Evolutionary conservation across 2,888 invertebrate genomes (phyloP).

Genomic region (Drosophila atroscutellata): DNA sequence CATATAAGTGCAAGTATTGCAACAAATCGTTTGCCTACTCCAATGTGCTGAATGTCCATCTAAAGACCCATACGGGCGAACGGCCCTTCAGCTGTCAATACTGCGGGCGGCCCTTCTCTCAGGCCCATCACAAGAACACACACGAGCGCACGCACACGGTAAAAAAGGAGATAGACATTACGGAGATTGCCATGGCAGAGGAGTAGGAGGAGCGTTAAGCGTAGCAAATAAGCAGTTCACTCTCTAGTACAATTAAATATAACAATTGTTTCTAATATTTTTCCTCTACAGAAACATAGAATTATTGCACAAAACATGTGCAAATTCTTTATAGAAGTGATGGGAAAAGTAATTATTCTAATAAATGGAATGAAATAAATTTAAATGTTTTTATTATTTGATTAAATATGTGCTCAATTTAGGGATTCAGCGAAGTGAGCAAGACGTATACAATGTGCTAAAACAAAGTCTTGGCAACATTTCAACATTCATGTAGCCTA

Average conservation of each 20-base stretch:
- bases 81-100: conserved; percentile 79
- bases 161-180: conserved; percentile 15
- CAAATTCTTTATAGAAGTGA: background rate
- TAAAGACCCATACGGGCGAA: conserved; percentile 82
- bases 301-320: background rate
- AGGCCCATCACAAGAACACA: conserved; percentile 81
- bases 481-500: background rate
- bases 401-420: background rate
- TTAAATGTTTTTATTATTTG: background rate
- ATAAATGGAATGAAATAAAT: background rate
- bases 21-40: conserved; percentile 81
- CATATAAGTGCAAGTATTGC: conserved; percentile 79
- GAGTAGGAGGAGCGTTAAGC: conserved; percentile 22
- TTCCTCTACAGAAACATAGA: background rate
- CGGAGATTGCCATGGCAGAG: conserved; percentile 32
- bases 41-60: conserved; percentile 81
- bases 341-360: background rate
- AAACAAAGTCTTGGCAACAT: background rate
- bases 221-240: conserved; percentile 14
- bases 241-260: conserved; percentile 33
- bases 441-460: background rate
- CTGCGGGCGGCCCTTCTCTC: conserved; percentile 77
- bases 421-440: background rate
- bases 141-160: conserved; percentile 70
- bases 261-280: conserved; percentile 7